Evolutionary conservation across 2,797 vertebrate genomes (phyloP), one percentile per base, ranked within the genome.

Genomic region (Lemur catta): DNA sequence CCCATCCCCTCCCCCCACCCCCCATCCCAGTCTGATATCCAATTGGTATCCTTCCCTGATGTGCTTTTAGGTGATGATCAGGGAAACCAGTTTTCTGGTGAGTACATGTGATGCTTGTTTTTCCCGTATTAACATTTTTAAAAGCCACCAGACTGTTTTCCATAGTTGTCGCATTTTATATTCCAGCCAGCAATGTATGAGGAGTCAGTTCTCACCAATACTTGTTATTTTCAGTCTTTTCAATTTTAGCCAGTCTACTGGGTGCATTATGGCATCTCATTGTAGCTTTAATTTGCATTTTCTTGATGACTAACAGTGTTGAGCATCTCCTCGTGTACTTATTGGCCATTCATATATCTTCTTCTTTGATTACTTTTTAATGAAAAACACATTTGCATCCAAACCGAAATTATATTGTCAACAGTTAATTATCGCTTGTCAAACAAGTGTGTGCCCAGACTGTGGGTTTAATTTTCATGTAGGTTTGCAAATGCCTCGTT

Each of bases 391-490:
- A 94, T 95, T 97, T 98, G 94, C 98, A 98, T 97, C 97, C 94
- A 98, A 98, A 97, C 96, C 20, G 38, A 96, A 98, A 98, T 98
- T 96, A 98, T 95, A 93, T 80, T 97, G 97, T 98, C 98, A 97
- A 97, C 97, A 98, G 97, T 98, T 98, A 98, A 98, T 98, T 98
- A 98, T 98, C 98, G 98, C 98, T 98, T 98, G 98, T 98, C 98
- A 98, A 94, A 84, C 92, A 75, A 72, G 91, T 43, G 63, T 92
- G 89, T 18, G 1, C 81, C 97, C 94, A 97, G 96, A 95, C 38
- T 79, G 97, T 65, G 89, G 97, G 82, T 97, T 98, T 98, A 85
- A 97, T 92, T 97, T 97, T 93, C 95, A 18, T 11, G 63, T 22
- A 71, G 93, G 30, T 97, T 86, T 95, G 96, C 38, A 74, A 92